These are phyloP conservation scores for Xiphophorus hellerii DNA, from an alignment of 2,113 vertebrate species.

Conservation along the genomic window DNA sequence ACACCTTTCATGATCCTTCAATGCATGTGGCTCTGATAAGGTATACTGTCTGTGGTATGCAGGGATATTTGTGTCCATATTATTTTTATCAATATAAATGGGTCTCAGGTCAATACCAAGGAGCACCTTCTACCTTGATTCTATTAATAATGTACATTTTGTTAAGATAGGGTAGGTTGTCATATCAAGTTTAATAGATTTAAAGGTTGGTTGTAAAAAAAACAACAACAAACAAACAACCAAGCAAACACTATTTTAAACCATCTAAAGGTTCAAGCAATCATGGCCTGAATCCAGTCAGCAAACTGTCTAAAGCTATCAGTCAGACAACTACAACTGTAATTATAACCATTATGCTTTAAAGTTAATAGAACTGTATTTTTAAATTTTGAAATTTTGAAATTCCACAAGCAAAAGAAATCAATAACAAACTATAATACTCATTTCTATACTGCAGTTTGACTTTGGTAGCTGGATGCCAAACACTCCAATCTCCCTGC, in stretches of 20 bases:
- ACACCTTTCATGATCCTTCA: too few species aligned
- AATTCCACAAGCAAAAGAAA: neutral
- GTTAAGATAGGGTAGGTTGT: neutral
- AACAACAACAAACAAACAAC: neutral
- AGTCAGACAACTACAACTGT: neutral
- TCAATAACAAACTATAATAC: neutral
- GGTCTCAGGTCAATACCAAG: neutral
- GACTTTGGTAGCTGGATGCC: slow-evolving; percentile 72
- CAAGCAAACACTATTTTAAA: neutral
- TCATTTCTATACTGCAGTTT: slow-evolving; percentile 44
- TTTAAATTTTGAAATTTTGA: neutral
- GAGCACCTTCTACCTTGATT: too few species aligned
- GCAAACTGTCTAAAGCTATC: neutral
- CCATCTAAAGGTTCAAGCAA: neutral
- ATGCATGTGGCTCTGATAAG: neutral
- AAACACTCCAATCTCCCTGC: slow-evolving; percentile 63
- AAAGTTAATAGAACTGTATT: neutral
- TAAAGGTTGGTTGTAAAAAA: neutral
- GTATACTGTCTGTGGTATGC: neutral
- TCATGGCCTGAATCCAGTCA: neutral
- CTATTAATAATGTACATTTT: neutral
- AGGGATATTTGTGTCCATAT: neutral
- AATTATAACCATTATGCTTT: neutral
- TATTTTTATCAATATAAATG: neutral
- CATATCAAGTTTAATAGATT: neutral